Evolutionary conservation across 2,797 vertebrate genomes (phyloP).

Genomic region (Sciaenops ocellatus): DNA sequence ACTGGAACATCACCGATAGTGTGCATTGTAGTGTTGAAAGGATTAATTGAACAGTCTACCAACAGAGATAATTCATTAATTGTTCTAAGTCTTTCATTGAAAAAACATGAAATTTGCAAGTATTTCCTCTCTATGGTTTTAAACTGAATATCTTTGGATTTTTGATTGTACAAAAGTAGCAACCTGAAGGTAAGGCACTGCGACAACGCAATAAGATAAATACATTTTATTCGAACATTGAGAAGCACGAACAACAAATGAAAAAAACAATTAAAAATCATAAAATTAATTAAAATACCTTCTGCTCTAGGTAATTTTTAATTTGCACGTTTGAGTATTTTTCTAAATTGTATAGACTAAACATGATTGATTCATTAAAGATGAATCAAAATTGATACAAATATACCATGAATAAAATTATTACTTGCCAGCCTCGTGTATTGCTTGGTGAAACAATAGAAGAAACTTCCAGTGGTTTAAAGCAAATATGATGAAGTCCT

Average conservation of each 20-base stretch:
- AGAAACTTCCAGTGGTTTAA: not conserved
- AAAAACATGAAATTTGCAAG: not conserved
- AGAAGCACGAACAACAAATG: not conserved
- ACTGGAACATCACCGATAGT: not conserved
- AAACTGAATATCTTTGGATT: not conserved
- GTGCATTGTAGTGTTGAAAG: not conserved
- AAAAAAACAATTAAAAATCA: not conserved
- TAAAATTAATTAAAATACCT: not conserved
- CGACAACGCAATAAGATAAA: not conserved
- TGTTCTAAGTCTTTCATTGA: not conserved
- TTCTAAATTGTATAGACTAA: not conserved
- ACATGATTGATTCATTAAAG: not conserved
- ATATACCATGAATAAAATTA: not conserved
- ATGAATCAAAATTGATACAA: not conserved
- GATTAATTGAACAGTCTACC: slow-evolving; percentile 17
- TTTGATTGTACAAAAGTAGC: not conserved
- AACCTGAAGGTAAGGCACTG: not conserved
- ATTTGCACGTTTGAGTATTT: not conserved
- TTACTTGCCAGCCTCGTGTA: not conserved
- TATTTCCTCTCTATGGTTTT: not conserved
- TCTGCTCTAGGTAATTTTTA: not conserved
- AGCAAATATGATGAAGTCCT: not conserved
- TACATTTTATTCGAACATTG: not conserved
- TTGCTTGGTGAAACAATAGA: not conserved
- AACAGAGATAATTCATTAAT: not conserved